A percentile compares a stretch with the other conserved stretches of the same genome.
These are phyloP conservation scores for Perca flavescens DNA, from an alignment of 2,113 vertebrate genomes.

Conservation along the genomic window DNA sequence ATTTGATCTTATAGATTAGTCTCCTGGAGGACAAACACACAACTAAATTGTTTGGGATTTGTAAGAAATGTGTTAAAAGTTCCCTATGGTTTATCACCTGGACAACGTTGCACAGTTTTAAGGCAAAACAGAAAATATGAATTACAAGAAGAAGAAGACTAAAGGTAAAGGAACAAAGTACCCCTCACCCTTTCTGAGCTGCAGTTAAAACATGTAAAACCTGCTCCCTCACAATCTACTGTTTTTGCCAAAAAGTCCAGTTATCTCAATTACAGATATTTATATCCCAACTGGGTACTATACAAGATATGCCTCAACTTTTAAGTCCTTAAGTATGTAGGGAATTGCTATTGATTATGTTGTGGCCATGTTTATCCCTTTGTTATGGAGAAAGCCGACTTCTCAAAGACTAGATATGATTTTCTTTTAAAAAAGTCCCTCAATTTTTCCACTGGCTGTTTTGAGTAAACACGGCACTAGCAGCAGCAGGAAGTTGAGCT, in stretches of 20 bases:
- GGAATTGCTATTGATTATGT: not conserved
- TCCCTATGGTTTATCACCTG: not conserved
- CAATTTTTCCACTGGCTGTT: conserved; percentile 31
- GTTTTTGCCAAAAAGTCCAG: not conserved
- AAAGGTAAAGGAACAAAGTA: not conserved
- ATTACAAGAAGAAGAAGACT: not conserved
- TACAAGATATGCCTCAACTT: not conserved
- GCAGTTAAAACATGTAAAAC: not conserved
- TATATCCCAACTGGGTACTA: not conserved
- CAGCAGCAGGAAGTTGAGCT: conserved; percentile 48
- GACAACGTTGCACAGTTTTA: not conserved
- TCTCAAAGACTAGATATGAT: not conserved
- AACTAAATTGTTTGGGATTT: not conserved
- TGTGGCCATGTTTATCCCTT: not conserved
- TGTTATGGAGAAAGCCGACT: not conserved
- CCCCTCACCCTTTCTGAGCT: too few relatives aligned
- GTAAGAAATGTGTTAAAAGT: not conserved
- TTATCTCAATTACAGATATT: not conserved
- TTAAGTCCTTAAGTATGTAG: not conserved
- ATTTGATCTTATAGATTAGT: not conserved
- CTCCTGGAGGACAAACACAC: not conserved
- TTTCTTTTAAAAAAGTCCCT: not conserved
- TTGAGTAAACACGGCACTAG: conserved; percentile 51
- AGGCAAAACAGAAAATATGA: not conserved
- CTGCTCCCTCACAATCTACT: not conserved